phyloP scores from a whole-genome alignment of 2,888 invertebrate species.

The Rhimphoctona megacephalus region DNA sequence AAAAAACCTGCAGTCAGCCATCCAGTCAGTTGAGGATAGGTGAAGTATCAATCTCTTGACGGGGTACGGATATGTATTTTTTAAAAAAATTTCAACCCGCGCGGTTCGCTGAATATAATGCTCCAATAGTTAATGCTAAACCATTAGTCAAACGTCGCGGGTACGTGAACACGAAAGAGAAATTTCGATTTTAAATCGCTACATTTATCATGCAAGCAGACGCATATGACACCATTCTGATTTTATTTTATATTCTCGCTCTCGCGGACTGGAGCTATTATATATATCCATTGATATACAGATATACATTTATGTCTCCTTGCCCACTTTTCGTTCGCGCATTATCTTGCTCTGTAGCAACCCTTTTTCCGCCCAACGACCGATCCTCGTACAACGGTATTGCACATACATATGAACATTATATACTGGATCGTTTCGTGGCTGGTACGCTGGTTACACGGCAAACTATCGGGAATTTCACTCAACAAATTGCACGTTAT shows the following conservation, averaged over 20 bases:
- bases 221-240: constrained; percentile 84
- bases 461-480: constrained; percentile 53
- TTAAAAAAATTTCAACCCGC: constrained; percentile 81
- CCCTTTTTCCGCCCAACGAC: constrained; percentile 72
- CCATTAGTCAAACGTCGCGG: constrained; percentile 84
- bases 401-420: constrained; percentile 26
- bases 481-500: constrained; percentile 16
- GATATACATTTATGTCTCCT: constrained; percentile 6
- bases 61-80: constrained; percentile 81
- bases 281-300: constrained; percentile 63
- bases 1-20: constrained; percentile 71
- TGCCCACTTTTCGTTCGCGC: constrained; percentile 58
- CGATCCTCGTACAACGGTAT: constrained; percentile 32
- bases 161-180: constrained; percentile 84
- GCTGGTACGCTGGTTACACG: constrained; percentile 43
- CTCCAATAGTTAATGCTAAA: constrained; percentile 84
- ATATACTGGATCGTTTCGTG: constrained; percentile 39
- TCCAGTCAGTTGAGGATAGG: constrained; percentile 71
- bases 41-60: constrained; percentile 84
- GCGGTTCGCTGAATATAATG: constrained; percentile 80
- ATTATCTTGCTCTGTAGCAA: constrained; percentile 67
- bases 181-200: constrained; percentile 85
- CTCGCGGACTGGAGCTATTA: constrained; percentile 60
- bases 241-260: constrained; percentile 83
- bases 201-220: constrained; percentile 85